These are phyloP conservation scores for Cosmorhoe ocellata DNA, from an alignment of 2,888 invertebrate species.

Conservation along the genomic window DNA sequence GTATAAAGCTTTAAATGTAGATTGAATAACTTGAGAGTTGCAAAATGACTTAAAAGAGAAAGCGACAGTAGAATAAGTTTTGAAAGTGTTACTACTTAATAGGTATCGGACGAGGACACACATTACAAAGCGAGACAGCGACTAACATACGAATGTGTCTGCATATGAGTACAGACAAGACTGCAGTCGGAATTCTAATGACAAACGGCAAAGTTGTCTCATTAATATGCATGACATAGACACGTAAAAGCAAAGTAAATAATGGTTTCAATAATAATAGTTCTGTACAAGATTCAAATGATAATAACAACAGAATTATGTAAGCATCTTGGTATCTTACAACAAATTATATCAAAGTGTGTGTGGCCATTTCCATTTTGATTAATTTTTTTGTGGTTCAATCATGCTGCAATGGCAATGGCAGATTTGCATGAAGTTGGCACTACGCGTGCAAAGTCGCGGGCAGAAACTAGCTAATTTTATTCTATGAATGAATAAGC, in stretches of 20 bases:
- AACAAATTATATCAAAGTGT: too few species aligned
- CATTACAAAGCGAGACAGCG: conserved; percentile 56
- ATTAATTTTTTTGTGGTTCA: too few species aligned
- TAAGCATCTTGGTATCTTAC: too few species aligned
- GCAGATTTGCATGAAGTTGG: too few species aligned
- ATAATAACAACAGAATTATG: too few species aligned
- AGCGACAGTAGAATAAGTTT: conserved; percentile 57
- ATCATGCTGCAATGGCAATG: too few species aligned
- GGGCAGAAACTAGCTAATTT: too few species aligned
- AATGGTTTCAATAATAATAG: too few species aligned
- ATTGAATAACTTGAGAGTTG: conserved; percentile 17
- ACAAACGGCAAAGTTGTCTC: conserved; percentile 42
- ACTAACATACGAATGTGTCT: conserved; percentile 60
- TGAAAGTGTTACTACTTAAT: conserved; percentile 68
- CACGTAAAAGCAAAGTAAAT: conserved; percentile 10
- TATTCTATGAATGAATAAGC: too few species aligned
- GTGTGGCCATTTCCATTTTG: too few species aligned
- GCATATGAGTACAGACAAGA: conserved; percentile 44
- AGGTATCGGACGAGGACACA: conserved; percentile 57
- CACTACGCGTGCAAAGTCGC: too few species aligned
- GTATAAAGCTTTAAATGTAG: neutral
- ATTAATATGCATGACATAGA: conserved; percentile 25
- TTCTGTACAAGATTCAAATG: too few species aligned
- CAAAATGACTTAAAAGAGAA: conserved; percentile 56
- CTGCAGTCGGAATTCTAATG: conserved; percentile 63